Evolutionary conservation across 2,113 vertebrate genomes (phyloP).

Genomic region (Mus spicilegus): DNA sequence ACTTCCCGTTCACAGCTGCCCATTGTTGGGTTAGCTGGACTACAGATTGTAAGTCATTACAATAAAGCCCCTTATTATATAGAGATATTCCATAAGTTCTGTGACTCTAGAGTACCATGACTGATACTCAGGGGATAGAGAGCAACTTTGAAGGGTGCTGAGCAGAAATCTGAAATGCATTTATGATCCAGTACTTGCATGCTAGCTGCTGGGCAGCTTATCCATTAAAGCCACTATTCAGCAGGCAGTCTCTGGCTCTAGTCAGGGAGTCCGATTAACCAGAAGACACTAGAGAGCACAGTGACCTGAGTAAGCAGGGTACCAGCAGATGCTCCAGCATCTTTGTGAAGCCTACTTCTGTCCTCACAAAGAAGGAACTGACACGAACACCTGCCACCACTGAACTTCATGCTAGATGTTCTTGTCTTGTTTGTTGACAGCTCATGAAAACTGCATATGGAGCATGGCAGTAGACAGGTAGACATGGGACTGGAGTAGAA

Average conservation of each 20-base stretch:
- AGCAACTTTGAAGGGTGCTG: not conserved
- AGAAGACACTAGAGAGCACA: not conserved
- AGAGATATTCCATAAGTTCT: too few relatives aligned
- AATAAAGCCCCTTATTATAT: too few relatives aligned
- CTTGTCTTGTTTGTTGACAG: fast-evolving
- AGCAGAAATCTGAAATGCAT: not conserved
- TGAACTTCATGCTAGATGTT: not conserved
- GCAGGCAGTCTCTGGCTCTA: not conserved
- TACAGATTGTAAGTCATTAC: too few relatives aligned
- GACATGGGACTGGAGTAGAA: too few relatives aligned
- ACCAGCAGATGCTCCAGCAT: not conserved
- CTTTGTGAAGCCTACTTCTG: not conserved
- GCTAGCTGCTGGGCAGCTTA: not conserved
- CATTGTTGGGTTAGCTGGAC: too few relatives aligned
- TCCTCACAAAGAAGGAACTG: not conserved
- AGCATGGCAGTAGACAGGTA: too few relatives aligned
- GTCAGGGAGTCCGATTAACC: not conserved
- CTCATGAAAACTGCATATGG: not conserved
- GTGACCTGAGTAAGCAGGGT: too few relatives aligned
- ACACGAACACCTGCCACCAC: fast-evolving
- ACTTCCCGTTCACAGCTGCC: too few relatives aligned
- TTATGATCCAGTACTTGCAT: not conserved
- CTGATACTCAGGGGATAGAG: not conserved
- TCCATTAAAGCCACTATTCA: too few relatives aligned
- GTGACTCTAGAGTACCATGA: too few relatives aligned